phyloP scores from a whole-genome alignment of 2,797 vertebrate species.

The Chloroceryle inda region DNA sequence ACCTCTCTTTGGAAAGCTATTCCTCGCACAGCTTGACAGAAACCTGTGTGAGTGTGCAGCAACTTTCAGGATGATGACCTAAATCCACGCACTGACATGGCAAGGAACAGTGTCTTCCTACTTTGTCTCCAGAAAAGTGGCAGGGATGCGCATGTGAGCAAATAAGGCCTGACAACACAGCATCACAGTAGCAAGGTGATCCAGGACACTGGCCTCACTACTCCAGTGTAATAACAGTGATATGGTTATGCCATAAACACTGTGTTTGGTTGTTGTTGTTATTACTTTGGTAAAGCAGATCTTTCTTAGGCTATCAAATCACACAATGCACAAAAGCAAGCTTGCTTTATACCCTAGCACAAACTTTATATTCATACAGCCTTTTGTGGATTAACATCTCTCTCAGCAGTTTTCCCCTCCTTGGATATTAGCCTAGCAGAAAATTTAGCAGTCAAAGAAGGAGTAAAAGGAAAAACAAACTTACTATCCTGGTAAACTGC shows the following conservation, averaged over 20 bases:
- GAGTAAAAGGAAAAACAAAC: conserved; percentile 36
- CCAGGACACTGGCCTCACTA: not conserved
- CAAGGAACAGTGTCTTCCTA: not conserved
- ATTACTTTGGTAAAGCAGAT: not conserved
- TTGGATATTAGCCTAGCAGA: not conserved
- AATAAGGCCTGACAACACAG: not conserved
- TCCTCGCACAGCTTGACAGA: not conserved
- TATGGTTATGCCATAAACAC: not conserved
- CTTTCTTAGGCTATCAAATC: not conserved
- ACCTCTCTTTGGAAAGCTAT: not conserved
- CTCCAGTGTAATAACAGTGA: not conserved
- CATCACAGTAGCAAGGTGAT: rapidly evolving
- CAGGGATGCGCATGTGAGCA: not conserved
- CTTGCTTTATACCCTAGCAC: not conserved
- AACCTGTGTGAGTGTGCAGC: not conserved
- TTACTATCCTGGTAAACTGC: conserved; percentile 4
- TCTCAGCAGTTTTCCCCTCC: not conserved
- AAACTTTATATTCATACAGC: not conserved
- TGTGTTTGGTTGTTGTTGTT: not conserved
- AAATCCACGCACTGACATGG: not conserved
- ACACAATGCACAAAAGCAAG: not conserved
- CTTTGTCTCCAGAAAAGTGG: not conserved
- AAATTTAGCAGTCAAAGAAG: conserved; percentile 17
- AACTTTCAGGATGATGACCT: not conserved
- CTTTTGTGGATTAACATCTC: not conserved